Evolutionary conservation across 2,888 invertebrate species (phyloP), one percentile per base, ranked within the genome.

Genomic region (Acholoe squamosa): DNA sequence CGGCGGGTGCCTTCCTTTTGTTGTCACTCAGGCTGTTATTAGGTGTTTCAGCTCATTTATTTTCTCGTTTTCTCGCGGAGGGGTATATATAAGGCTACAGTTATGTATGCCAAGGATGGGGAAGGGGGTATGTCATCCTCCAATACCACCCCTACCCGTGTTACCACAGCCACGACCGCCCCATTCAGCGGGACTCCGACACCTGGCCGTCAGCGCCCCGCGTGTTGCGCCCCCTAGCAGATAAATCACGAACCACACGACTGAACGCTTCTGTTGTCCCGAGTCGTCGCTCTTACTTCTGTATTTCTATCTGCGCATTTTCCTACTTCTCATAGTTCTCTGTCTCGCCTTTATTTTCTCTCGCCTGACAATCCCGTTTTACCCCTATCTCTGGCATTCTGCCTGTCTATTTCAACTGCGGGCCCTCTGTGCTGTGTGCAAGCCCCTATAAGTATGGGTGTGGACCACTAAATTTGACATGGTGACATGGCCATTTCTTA

Each of bases 31-130:
- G 25, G 5, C 84, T 52, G 52, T 86, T 25, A 86, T 86, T 86
- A 54, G 43, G 43, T 31, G 52, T 86, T 86, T 54, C 86, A 86
- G 54, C 52, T 54, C 54, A 86, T 86, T 86, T 86, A 86, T 54
- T 86, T 86, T 28, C 28, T 56, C 56, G 28, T 86, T 86, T 86
- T 52, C 52, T 86, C 5, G 14, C n/a, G 52, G 3, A 0, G 14
- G n/a, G 0, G 86, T n/a, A 5, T 16, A 14, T 76, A 25, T 61
- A 19, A 1, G 33, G 52, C 54, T 54, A 86, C 86, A 86, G 52
- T 86, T 86, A 86, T 31, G 54, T 0, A 31, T 25, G 31, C 28
- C 25, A 16, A 5, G 76, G 86, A 25, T 43, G 84, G 86, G 86
- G 86, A 25, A 0, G 5, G 7, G 56, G 86, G 54, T 86, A 56